phyloP scores from a whole-genome alignment of 1,140 invertebrate genomes.

The Caligus rogercresseyi region DNA sequence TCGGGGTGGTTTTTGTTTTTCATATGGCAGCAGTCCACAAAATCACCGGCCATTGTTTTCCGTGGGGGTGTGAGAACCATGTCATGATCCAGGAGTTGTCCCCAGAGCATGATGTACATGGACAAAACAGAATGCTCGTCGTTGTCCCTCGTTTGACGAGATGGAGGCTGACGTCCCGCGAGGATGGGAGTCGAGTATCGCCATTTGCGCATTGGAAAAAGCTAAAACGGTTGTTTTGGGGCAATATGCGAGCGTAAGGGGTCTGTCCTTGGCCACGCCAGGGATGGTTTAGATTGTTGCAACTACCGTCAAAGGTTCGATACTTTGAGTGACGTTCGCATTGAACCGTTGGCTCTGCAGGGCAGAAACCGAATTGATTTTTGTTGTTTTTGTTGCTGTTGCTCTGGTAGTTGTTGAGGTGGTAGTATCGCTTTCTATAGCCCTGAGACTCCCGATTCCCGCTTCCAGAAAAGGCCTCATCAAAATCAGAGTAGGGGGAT shows the following conservation, averaged over 20 bases:
- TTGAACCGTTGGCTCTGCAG: not conserved
- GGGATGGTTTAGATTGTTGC: conserved; percentile 34
- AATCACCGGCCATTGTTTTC: conserved; percentile 7
- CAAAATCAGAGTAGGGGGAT: not conserved
- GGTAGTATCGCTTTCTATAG: not conserved
- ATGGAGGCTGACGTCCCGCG: not conserved
- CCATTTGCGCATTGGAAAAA: not conserved
- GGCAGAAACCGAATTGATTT: not conserved
- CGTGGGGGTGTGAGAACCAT: conserved; percentile 43
- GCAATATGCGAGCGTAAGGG: conserved; percentile 24
- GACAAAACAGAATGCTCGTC: conserved; percentile 3
- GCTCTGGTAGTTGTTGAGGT: too few relatives aligned
- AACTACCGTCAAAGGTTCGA: conserved; percentile 33
- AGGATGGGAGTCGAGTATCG: not conserved
- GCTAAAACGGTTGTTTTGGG: conserved; percentile 9
- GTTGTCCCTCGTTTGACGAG: conserved; percentile 4
- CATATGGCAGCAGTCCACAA: conserved; percentile 7
- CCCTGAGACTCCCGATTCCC: not conserved
- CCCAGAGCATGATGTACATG: conserved; percentile 43
- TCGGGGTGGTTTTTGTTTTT: conserved; percentile 22
- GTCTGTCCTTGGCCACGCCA: conserved; percentile 29
- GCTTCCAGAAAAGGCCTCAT: too few relatives aligned
- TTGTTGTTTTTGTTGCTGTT: too few relatives aligned
- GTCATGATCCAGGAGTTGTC: conserved; percentile 43
- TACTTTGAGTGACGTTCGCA: not conserved